These are phyloP conservation scores for Iselma pallidipennis DNA, from an alignment of 2,888 invertebrate species.

Conservation along the genomic window DNA sequence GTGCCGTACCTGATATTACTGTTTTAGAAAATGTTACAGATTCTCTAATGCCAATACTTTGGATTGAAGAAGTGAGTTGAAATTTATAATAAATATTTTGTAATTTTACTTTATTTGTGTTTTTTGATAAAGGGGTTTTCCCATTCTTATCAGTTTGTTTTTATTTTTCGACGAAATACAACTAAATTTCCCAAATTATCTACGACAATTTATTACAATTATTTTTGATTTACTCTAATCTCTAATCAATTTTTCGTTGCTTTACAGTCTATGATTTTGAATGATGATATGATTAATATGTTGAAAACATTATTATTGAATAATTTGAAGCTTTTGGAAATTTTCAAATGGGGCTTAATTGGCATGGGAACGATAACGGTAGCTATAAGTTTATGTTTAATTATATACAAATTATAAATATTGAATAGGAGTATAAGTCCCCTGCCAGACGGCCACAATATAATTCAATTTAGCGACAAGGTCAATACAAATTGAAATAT, in stretches of 20 bases:
- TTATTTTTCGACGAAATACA: neutral
- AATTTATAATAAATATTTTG: neutral
- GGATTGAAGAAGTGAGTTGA: slow-evolving; percentile 69
- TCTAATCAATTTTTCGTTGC: slow-evolving; percentile 15
- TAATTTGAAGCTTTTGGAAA: slow-evolving; percentile 34
- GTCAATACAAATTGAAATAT: too few relatives aligned
- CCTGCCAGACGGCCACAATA: too few relatives aligned
- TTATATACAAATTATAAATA: slow-evolving; percentile 14
- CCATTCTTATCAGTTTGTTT: neutral
- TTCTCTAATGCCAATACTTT: slow-evolving; percentile 65
- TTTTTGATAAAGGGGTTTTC: neutral
- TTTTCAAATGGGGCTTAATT: slow-evolving; percentile 38
- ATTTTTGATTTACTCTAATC: too few relatives aligned
- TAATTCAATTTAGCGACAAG: too few relatives aligned
- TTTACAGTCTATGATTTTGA: slow-evolving; percentile 38
- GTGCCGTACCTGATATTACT: slow-evolving; percentile 52
- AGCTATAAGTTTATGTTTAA: slow-evolving; percentile 19
- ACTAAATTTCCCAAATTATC: neutral
- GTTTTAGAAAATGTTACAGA: slow-evolving; percentile 59
- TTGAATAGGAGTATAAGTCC: too few relatives aligned
- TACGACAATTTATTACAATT: slow-evolving; percentile 4
- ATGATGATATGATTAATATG: slow-evolving; percentile 34
- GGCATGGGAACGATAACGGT: slow-evolving; percentile 29
- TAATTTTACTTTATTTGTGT: too few relatives aligned
- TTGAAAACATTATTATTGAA: slow-evolving; percentile 34